Conservation (phyloP, 1,140 invertebrate species). For the Drosophila ananassae region DNA sequence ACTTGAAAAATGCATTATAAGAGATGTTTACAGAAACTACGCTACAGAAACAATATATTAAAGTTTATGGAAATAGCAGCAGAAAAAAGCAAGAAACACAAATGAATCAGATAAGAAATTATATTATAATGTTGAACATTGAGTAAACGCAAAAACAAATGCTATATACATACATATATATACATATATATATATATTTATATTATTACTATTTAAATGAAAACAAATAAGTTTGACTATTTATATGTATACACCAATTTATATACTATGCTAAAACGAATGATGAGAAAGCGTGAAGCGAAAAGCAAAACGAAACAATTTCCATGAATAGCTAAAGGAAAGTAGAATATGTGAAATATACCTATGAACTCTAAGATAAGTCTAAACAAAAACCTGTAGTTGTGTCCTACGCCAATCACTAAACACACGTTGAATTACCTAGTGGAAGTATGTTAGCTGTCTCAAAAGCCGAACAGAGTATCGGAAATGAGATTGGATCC, state of each 20-base stretch:
- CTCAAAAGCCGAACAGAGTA: conserved; percentile 34
- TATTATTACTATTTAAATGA: conserved; percentile 65
- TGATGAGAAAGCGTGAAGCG: conserved; percentile 22
- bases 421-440: conserved; percentile 48
- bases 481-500: background rate
- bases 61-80: conserved; percentile 50
- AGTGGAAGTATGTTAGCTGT: conserved; percentile 57
- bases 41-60: conserved; percentile 46
- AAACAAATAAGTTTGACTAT: conserved; percentile 75
- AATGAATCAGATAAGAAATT: conserved; percentile 48
- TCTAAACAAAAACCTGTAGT: conserved; percentile 70
- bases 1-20: conserved; percentile 30
- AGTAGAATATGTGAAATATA: conserved; percentile 67
- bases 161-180: conserved; percentile 68
- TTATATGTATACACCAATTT: conserved; percentile 77
- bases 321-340: conserved; percentile 61
- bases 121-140: conserved; percentile 75
- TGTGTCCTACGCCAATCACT: conserved; percentile 78
- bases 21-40: conserved; percentile 51
- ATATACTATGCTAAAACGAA: conserved; percentile 59
- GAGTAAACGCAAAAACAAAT: conserved; percentile 49
- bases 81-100: conserved; percentile 15
- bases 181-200: conserved; percentile 65
- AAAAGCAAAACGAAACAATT: conserved; percentile 50
- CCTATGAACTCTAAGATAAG: conserved; percentile 57